Evolutionary conservation across 2,113 vertebrate genomes (phyloP).

Genomic region (Sander vitreus): DNA sequence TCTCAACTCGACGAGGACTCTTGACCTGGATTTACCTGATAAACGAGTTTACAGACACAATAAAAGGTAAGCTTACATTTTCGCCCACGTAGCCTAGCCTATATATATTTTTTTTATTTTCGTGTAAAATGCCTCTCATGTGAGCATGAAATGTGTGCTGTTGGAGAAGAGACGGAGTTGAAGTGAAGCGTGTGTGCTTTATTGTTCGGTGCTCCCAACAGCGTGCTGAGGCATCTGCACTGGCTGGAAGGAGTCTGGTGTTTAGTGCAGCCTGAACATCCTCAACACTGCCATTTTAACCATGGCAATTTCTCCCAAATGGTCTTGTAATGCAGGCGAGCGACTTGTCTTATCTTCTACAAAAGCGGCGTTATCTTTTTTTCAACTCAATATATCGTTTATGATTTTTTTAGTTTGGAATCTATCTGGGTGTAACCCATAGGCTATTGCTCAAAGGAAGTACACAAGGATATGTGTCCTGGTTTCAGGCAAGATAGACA

Average conservation of each 20-base stretch:
- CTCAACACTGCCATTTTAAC: background rate
- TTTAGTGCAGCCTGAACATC: conserved; percentile 24
- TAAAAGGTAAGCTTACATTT: conserved; percentile 43
- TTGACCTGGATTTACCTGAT: conserved; percentile 44
- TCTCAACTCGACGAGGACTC: background rate
- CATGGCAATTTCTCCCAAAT: no score
- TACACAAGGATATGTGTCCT: background rate
- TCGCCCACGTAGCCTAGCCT: background rate
- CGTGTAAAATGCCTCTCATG: background rate
- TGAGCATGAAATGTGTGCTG: background rate
- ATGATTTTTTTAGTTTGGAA: background rate
- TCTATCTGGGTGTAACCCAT: background rate
- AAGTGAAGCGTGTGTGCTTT: background rate
- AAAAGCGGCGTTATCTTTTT: background rate
- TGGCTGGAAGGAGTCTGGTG: conserved; percentile 3
- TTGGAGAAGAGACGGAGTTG: background rate
- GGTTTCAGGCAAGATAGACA: background rate
- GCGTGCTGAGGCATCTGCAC: conserved; percentile 16
- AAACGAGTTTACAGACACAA: background rate
- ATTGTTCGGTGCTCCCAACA: conserved; percentile 11
- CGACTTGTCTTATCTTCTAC: background rate
- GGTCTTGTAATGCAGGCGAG: no score
- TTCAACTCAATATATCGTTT: background rate
- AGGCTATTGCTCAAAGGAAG: background rate
- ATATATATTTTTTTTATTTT: fast-evolving